Conservation (phyloP, 2,888 invertebrate species). For the Cephus pulcher region DNA sequence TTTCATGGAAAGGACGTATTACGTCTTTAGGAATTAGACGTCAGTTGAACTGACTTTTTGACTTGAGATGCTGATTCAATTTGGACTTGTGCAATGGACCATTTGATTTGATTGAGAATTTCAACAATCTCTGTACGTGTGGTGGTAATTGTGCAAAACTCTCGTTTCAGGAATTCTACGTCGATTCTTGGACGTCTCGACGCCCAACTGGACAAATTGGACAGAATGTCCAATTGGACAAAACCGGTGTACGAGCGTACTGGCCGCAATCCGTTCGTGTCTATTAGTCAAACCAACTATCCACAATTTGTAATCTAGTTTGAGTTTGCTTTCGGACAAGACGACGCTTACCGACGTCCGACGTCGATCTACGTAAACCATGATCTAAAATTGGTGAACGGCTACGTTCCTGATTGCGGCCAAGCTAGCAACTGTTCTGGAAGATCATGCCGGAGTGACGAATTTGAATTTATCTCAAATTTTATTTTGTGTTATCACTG, state of each 20-base stretch:
- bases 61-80: not conserved
- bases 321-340: constrained; percentile 48
- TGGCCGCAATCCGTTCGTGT: constrained; percentile 35
- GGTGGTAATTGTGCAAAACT: not conserved
- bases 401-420: not conserved
- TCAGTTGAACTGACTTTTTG: not conserved
- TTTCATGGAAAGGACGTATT: not conserved
- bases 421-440: constrained; percentile 34
- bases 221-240: not conserved
- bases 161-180: not conserved
- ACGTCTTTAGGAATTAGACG: not conserved
- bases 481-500: not conserved
- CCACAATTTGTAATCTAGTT: constrained; percentile 55
- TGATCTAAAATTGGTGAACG: not conserved
- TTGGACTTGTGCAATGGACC: not conserved
- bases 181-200: not conserved
- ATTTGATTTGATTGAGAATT: not conserved
- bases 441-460: not conserved
- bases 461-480: not conserved
- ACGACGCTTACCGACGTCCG: constrained; percentile 28
- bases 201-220: not conserved
- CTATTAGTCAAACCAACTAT: constrained; percentile 51
- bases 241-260: not conserved
- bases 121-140: not conserved
- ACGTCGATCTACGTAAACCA: not conserved